Evolutionary conservation across 2,888 invertebrate genomes (phyloP), one percentile per base, ranked within the genome.

Genomic region (Drymonia ruficornis): DNA sequence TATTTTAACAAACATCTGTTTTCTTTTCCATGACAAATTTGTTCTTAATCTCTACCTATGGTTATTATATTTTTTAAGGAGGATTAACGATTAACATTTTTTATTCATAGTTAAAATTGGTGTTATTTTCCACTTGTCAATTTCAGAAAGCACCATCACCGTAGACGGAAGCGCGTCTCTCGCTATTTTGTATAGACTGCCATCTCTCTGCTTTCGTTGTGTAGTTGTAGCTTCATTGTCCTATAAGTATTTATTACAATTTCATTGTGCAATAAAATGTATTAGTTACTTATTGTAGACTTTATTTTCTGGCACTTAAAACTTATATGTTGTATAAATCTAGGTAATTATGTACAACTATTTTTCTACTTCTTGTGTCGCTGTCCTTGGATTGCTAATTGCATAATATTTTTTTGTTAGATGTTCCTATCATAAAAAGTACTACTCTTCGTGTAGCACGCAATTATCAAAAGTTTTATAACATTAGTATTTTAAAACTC

Each of bases 121-220:
- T 9, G 45, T 31, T n/a, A 34, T 74, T 77, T 76, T 61, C 57
- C 68, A 71, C 61, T 66, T 81, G 86, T 75, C 71, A 79, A 78
- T 91, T 91, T 90, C 91, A 91, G 91, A 86, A 82, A 78, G 56
- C 85, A 81, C 56, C 87, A 80, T 61, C 88, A 83, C 57, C 83
- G 86, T 83, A 87, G 86, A 82, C 79, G 83, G 84, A 89, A 86
- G 79, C 86, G 87, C 83, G 81, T 81, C 69, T 79, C 81, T 70
- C 87, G 82, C 74, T 88, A 90, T 81, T 83, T 84, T 72, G 76
- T 78, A 67, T 89, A 82, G 61, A 54, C 50, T 57, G 29, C 31
- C 45, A n/a, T 23, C 43, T 58, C 46, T 51, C 47, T 61, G 54
- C 55, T 59, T 68, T 66, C 65, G 70, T 70, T 71, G 53, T 52